phyloP scores from a whole-genome alignment of 1,140 invertebrate species.

The Chironomus tepperi region DNA sequence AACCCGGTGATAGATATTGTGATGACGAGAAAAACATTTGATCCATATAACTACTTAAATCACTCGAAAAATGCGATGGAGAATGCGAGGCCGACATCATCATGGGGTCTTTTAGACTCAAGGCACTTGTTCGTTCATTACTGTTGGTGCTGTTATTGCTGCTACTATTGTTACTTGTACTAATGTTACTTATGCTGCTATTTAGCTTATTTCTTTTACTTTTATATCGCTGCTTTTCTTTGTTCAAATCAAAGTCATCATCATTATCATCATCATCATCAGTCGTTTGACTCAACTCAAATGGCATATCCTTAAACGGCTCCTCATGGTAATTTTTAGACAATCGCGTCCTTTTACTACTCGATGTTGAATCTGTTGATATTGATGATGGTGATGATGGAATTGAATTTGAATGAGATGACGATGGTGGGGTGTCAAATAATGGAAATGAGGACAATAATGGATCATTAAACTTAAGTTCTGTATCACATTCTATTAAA shows the following conservation, averaged over 20 bases:
- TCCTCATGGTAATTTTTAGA: not conserved
- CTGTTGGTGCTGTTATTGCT: not conserved
- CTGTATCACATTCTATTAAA: conserved; percentile 14
- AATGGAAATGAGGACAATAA: not conserved
- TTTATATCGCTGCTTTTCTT: not conserved
- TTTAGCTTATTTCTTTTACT: not conserved
- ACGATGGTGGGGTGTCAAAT: not conserved
- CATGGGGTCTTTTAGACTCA: conserved; percentile 15
- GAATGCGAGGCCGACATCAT: conserved; percentile 22
- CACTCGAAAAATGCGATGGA: conserved; percentile 13
- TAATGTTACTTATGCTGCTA: not conserved
- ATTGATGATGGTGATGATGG: conserved; percentile 11
- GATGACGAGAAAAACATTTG: conserved; percentile 20
- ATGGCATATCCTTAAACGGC: not conserved
- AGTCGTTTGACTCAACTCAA: not conserved
- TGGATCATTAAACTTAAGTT: conserved; percentile 16
- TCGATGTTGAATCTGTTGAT: not conserved
- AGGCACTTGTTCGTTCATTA: conserved; percentile 10
- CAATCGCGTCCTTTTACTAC: not conserved
- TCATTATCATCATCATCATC: not conserved
- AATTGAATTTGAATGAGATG: not conserved
- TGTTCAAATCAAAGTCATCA: not conserved
- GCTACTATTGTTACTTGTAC: not conserved
- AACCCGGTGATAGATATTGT: not conserved
- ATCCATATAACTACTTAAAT: conserved; percentile 19